Base-by-base conservation (phyloP, 2,888 invertebrate genomes). In the Epirrita christyi region DNA sequence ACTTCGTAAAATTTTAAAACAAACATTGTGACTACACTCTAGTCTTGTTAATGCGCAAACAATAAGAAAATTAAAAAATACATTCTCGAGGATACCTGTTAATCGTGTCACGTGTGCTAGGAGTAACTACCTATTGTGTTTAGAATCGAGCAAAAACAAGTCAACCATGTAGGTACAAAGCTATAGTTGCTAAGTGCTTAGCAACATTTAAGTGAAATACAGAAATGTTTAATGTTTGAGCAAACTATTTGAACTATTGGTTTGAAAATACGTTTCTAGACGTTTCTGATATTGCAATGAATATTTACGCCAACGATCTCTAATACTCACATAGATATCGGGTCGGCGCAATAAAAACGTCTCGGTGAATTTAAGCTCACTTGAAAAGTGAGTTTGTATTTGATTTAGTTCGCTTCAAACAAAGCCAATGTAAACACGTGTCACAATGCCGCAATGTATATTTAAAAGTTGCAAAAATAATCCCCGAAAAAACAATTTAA, bases 121-220 rank as follows among this genome's bases (percentile, higher is more conserved):
- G n/a, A n/a, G n/a, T n/a, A n/a, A n/a, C n/a, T n/a, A 49, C 11
- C 27, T 7, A 42, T 2, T 5, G 32, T 34, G 11, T n/a, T 21
- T 11, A 28, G n/a, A 29, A 43, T 36, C 13, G 4, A 6, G 21
- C 41, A 49, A 41, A 41, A 34, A 34, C 34, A 10, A 8, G 34
- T 37, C 37, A 37, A 11, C 37, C 6, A 7, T 13, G 4, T 10
- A n/a, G n/a, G n/a, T n/a, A n/a, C n/a, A n/a, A 7, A 8, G 32
- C 8, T 10, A 32, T 9, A 29, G 28, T 11, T 29, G n/a, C 42
- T 27, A 34, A 34, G 38, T 53, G 10, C 10, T 37, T 7, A 36
- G 42, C 36, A 34, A 52, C 27, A 44, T 48, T 57, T 47, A 38
- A 32, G 27, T 32, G n/a, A n/a, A 49, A 50, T 45, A 46, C 46